Evolutionary conservation across 1,140 invertebrate genomes (phyloP), one percentile per base, ranked within the genome.

Genomic region (Heliconius nattereri): DNA sequence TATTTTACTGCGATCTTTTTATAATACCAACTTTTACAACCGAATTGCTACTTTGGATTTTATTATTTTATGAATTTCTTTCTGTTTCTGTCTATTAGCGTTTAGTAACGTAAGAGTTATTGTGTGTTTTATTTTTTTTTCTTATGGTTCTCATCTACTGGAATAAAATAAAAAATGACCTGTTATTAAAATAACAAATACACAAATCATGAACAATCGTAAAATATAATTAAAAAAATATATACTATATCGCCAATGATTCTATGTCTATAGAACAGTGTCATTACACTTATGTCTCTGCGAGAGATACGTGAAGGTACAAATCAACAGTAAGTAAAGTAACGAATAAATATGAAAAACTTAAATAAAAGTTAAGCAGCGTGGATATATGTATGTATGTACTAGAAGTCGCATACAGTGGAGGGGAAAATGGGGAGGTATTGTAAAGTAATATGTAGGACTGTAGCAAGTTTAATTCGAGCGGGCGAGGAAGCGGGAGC

Each of bases 381-480:
- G 20, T 0, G 13, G 0, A 57, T 57, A 66, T 29, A 66, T 29
- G 60, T 66, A 66, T 66, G 23, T 66, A 66, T 13, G 11, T 57
- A 23, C 32, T 74, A 52, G 60, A 57, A 60, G 77, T 78, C 57
- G 76, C 32, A 70, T 70, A 60, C 20, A 26, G 29, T n/a, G 5
- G 32, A 29, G 52, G 52, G 71, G 37, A 54, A 54, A 16, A 26
- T 20, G 32, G 77, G 73, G 66, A 11, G 45, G 77, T 75, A 81
- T 81, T 81, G 78, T 81, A 80, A 80, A 82, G 85, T 83, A 79
- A 80, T 84, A 83, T 84, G 81, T 84, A 81, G 73, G 74, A 88
- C 83, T 85, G 86, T 85, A 86, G 83, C 83, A 83, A 89, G 85
- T 90, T 89, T 89, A 86, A 89, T 89, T 90, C 86, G 81, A 85